Evolutionary conservation across 2,797 vertebrate genomes (phyloP).

Genomic region (Diceros bicornis): DNA sequence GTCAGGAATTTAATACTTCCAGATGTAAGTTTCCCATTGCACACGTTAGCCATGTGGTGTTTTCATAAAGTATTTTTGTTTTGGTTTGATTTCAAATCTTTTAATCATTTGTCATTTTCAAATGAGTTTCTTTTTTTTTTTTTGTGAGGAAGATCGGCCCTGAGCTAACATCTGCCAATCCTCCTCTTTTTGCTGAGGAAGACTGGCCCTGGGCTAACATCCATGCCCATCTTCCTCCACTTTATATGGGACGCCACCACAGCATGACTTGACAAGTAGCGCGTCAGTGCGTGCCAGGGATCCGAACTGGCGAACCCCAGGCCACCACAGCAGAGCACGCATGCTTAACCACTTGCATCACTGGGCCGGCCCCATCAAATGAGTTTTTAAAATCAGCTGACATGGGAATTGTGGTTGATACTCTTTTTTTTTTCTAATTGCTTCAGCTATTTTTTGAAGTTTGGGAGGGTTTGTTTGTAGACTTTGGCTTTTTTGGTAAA

Average conservation of each 20-base stretch:
- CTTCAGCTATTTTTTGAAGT: conserved; percentile 35
- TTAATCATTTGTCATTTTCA: conserved; percentile 57
- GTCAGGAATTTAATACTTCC: neutral
- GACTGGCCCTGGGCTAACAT: too few species aligned
- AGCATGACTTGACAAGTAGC: too few species aligned
- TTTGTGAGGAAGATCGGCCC: too few species aligned
- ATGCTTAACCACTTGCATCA: too few species aligned
- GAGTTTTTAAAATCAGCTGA: conserved; percentile 58
- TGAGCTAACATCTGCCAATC: too few species aligned
- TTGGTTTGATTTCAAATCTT: conserved; percentile 31
- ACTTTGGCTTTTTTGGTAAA: conserved; percentile 62
- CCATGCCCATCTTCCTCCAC: too few species aligned
- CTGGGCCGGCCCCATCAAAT: conserved; percentile 30
- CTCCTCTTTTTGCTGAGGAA: too few species aligned
- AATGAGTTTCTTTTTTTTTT: conserved; percentile 66
- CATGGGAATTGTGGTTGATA: neutral
- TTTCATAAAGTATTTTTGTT: conserved; percentile 37
- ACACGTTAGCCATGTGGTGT: neutral
- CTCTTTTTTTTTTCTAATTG: conserved; percentile 71
- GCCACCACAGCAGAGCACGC: too few species aligned
- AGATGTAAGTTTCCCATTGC: neutral
- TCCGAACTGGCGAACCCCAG: too few species aligned
- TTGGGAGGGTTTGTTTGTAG: conserved; percentile 70
- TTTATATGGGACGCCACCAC: too few species aligned
- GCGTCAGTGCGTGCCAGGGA: too few species aligned